phyloP scores from a whole-genome alignment of 2,888 invertebrate genomes.

The Dione vanillae region DNA sequence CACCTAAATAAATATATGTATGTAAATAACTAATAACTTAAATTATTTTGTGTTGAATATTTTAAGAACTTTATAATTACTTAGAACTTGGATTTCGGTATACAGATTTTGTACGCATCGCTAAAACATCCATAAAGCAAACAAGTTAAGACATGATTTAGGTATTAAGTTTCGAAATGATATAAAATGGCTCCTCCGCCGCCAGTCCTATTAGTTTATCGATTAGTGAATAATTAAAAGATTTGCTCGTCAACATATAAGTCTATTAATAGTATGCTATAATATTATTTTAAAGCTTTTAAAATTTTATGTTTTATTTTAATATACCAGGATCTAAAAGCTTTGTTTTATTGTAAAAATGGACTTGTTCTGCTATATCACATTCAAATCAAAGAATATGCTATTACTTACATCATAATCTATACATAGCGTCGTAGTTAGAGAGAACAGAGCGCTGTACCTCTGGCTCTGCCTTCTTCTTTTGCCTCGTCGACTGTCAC shows the following conservation, averaged over 20 bases:
- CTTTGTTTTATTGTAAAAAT: too few species aligned
- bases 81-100: neutral
- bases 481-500: too few species aligned
- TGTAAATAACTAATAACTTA: too few species aligned
- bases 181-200: slow-evolving; percentile 7
- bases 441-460: too few species aligned
- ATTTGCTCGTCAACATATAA: neutral
- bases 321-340: neutral
- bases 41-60: too few species aligned
- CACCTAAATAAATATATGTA: too few species aligned
- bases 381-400: too few species aligned
- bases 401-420: too few species aligned
- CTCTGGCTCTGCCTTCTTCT: too few species aligned
- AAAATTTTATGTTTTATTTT: neutral
- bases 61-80: neutral
- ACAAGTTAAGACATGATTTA: neutral
- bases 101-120: neutral
- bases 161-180: slow-evolving; percentile 11
- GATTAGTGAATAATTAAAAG: slow-evolving; percentile 17
- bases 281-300: neutral
- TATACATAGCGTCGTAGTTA: too few species aligned
- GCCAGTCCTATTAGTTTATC: neutral
- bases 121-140: neutral
- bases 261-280: neutral
- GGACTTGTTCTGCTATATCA: too few species aligned